Percentiles rank a stretch among this genome's conserved stretches.
These are phyloP conservation scores for Pomatorhinus ruficollis DNA, from an alignment of 2,113 vertebrate species.

Conservation along the genomic window DNA sequence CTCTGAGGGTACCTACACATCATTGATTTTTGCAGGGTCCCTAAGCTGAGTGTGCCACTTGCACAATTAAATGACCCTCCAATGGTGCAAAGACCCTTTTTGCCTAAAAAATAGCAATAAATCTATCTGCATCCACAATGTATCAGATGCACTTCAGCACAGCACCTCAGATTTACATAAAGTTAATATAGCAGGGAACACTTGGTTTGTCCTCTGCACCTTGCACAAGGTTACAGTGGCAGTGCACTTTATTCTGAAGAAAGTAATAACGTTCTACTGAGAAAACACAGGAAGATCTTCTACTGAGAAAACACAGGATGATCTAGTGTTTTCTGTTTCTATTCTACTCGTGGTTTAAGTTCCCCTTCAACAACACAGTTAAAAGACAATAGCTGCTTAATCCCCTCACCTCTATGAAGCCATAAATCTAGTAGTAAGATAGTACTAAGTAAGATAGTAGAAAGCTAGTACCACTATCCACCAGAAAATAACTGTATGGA, in stretches of 20 bases:
- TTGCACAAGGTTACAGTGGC: neutral
- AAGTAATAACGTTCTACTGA: neutral
- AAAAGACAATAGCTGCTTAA: conserved; percentile 59
- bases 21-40: neutral
- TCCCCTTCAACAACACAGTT: conserved; percentile 29
- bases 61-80: neutral
- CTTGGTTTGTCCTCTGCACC: neutral
- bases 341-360: conserved; percentile 34
- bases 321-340: neutral
- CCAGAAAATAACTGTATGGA: neutral
- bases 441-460: too few species aligned
- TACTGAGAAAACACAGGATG: neutral
- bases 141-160: neutral
- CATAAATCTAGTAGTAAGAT: neutral
- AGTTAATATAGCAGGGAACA: neutral
- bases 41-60: neutral
- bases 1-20: neutral
- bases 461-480: neutral
- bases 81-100: neutral
- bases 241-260: neutral
- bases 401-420: conserved; percentile 6
- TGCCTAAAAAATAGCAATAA: neutral
- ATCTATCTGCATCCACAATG: neutral
- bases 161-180: neutral
- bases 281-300: neutral